Base-by-base conservation (phyloP, 2,888 invertebrate genomes). In the Cryptops parisi region DNA sequence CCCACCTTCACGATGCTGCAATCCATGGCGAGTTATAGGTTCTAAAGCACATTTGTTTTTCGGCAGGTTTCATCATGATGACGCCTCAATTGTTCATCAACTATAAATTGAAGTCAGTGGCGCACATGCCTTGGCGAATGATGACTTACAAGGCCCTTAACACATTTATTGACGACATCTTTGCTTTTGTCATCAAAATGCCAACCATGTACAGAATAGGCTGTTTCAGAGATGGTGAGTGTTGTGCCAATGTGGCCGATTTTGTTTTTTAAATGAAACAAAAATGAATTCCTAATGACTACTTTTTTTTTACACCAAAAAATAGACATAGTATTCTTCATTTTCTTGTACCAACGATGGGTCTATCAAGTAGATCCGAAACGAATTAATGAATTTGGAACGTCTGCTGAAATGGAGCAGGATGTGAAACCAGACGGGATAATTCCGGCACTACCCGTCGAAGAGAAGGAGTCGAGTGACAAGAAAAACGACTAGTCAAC, bases 151-250 rank as follows among this genome's bases (percentile, higher is more conserved):
- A 98, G 76, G 96, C 96, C 70, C 79, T 98, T 55, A 98, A 98
- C 70, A 98, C 98, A 22, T 98, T 98, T 71, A 97, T 98, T 64
- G 98, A 98, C 73, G 98, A 99, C 70, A 91, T 99, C 64, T 98
- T 99, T 74, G 98, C 98, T 55, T 98, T 99, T 76, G 94, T 99
- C 58, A 98, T 99, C 63, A 94, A 96, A 73, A 98, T 98, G 98
- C 98, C 98, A 25, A 97, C 94, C 1, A 84, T 98, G 79, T 98
- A 99, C 67, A 78, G 97, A 61, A 70, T 98, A 63, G 97, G 97
- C 40, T 98, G 97, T 73, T 93, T 98, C 75, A 80, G 97, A 69
- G 97, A 97, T 75, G 90, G 81, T 81, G 67, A 63, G 66, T 53
- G 23, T 22, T n/a, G 1, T 17, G 5, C 6, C 3, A 4, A 27